phyloP scores from a whole-genome alignment of 92 coral and sea anemone genomes.

The Zoanthus sociatus region DNA sequence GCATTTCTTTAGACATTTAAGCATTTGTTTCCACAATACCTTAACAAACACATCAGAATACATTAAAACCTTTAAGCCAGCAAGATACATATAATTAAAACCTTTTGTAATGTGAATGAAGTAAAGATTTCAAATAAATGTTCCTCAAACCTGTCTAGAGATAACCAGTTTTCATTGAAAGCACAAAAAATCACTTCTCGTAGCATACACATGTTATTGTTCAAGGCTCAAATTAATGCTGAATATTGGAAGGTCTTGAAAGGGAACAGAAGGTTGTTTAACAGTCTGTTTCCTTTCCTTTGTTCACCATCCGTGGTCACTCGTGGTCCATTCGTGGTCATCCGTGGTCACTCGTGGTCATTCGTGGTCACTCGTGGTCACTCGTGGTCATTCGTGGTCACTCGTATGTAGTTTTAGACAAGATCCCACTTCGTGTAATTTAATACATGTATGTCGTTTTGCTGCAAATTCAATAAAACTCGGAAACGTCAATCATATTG shows the following conservation, averaged over 20 bases:
- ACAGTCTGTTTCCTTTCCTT: slow-evolving; percentile 7
- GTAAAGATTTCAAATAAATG: not conserved
- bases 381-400: too few relatives aligned
- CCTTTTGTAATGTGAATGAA: not conserved
- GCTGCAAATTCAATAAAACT: too few relatives aligned
- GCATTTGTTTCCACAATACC: not conserved
- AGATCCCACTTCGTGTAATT: too few relatives aligned
- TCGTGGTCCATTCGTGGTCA: too few relatives aligned
- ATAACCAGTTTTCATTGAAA: not conserved
- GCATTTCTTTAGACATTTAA: slow-evolving; percentile 1
- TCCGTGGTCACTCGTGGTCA: too few relatives aligned
- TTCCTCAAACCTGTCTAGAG: not conserved
- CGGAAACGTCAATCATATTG: too few relatives aligned
- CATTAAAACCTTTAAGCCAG: not conserved
- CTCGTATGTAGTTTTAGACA: too few relatives aligned
- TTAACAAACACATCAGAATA: not conserved
- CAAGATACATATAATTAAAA: not conserved
- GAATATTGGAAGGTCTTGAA: not conserved
- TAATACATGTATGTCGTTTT: too few relatives aligned
- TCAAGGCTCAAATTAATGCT: not conserved
- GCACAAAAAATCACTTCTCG: not conserved
- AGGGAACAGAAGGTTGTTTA: not conserved
- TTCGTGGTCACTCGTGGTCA: too few relatives aligned
- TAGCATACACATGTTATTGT: not conserved
- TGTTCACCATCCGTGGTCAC: too few relatives aligned